A percentile compares a stretch with the other conserved stretches of the same genome.
These are phyloP conservation scores for Willisornis vidua DNA, from an alignment of 2,113 vertebrate genomes.

Conservation along the genomic window DNA sequence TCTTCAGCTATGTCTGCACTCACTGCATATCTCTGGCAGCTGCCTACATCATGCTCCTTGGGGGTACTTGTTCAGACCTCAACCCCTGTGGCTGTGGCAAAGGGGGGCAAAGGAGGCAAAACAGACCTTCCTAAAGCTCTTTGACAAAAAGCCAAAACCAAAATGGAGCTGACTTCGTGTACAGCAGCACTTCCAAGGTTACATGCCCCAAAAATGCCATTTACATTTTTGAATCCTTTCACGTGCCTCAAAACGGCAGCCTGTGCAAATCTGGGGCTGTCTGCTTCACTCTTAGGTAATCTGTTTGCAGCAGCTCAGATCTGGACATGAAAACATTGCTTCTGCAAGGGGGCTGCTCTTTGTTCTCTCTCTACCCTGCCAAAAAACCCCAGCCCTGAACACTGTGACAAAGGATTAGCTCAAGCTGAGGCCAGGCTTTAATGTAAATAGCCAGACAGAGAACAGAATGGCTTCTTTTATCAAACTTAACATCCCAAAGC, in stretches of 20 bases:
- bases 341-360: constrained; percentile 14
- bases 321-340: constrained; percentile 10
- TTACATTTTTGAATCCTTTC: background rate
- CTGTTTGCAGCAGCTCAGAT: constrained; percentile 8
- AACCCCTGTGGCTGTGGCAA: background rate
- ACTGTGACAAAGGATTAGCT: constrained; percentile 51
- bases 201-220: background rate
- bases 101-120: background rate
- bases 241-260: background rate
- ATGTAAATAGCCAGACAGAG: constrained; percentile 43
- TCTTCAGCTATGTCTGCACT: background rate
- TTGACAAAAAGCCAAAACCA: background rate
- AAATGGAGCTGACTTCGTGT: rapidly evolving
- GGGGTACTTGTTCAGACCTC: background rate
- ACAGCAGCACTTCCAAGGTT: background rate
- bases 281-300: constrained; percentile 42
- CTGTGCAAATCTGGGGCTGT: background rate
- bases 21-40: background rate
- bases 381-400: constrained; percentile 8
- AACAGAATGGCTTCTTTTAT: constrained; percentile 64
- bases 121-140: background rate
- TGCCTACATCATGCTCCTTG: rapidly evolving
- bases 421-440: constrained; percentile 11
- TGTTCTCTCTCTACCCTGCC: background rate
- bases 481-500: constrained; percentile 64